Base-by-base conservation (phyloP, 2,797 vertebrate species). In the Poecilia wingei region DNA sequence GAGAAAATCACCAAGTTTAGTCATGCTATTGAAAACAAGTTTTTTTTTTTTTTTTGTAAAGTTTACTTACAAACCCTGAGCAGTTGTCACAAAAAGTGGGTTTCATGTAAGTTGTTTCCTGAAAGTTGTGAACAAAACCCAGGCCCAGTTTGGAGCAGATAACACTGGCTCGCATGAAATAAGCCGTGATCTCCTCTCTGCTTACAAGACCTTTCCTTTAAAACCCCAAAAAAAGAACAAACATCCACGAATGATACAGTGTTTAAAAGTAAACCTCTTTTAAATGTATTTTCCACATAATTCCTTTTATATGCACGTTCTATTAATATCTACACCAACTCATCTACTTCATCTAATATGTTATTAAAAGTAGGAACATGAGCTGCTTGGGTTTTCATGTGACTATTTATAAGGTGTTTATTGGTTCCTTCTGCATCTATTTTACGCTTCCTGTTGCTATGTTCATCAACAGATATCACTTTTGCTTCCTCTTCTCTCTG, bases 31-130 rank as follows among this genome's bases (percentile, higher is more conserved):
- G 13, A 59, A 31, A 76, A 13, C 33, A 31, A 70, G 6, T 31
- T 45, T 53, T 71, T 33, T 4, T 0, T 2, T 28, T 13, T 28
- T 77, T 76, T 74, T n/a, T 45, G 71, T 72, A 70, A 33, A 39
- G 47, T 64, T 57, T 84, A 94, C 98, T 97, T 96, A 99, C 98
- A 93, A 99, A 98, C 95, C 98, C 98, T 81, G 98, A 97, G 90
- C 98, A 99, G 95, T 99, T 98, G 95, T 99, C 98, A 14, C 98
- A 99, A 94, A 99, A 99, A 20, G 98, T 99, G 72, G 98, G 98
- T 80, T 98, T 98, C 94, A 99, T 95, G 89, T 98, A 99, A 76
- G 98, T 99, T 79, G 97, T 97, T 91, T 99, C 98, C 89, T 98
- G 97, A 91, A 99, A 99, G 93, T 96, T 99, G 93, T 99, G 98